Evolutionary conservation across 2,797 vertebrate species (phyloP).

Genomic region (Hirundo rustica): DNA sequence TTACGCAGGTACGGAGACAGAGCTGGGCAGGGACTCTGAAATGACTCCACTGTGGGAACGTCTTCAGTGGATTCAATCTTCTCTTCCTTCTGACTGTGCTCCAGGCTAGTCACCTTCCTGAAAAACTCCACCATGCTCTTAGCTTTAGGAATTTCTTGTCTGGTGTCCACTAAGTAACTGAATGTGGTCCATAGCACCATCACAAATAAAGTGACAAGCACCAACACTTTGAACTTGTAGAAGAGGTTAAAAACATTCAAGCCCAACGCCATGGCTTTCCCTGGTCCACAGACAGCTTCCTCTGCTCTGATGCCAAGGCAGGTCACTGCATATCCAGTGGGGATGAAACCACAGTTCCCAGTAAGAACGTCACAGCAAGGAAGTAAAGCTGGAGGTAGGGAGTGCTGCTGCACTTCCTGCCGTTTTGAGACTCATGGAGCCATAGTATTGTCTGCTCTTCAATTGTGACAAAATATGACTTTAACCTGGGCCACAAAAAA

Average conservation of each 20-base stretch:
- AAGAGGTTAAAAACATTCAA: conserved; percentile 67
- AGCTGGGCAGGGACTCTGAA: conserved; percentile 74
- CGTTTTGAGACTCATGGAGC: conserved; percentile 7
- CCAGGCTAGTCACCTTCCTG: conserved; percentile 37
- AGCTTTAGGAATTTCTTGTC: conserved; percentile 63
- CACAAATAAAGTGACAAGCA: conserved; percentile 79
- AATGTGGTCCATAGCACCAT: conserved; percentile 83
- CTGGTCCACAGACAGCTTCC: neutral
- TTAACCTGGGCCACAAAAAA: neutral
- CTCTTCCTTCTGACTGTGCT: neutral
- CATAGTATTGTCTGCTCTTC: neutral
- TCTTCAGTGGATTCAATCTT: neutral
- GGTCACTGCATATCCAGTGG: neutral
- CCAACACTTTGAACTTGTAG: conserved; percentile 79
- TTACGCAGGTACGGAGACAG: conserved; percentile 87
- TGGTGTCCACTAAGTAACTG: conserved; percentile 70
- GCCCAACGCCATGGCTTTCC: conserved; percentile 77
- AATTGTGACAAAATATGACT: neutral
- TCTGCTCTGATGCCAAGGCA: neutral
- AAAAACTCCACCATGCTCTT: conserved; percentile 12
- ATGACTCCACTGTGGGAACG: neutral
- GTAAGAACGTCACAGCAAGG: neutral
- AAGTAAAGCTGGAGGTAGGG: neutral
- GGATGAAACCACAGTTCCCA: neutral
- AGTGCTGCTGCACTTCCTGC: neutral